Conservation (phyloP, 2,888 invertebrate species). For the Diadromus collaris region DNA sequence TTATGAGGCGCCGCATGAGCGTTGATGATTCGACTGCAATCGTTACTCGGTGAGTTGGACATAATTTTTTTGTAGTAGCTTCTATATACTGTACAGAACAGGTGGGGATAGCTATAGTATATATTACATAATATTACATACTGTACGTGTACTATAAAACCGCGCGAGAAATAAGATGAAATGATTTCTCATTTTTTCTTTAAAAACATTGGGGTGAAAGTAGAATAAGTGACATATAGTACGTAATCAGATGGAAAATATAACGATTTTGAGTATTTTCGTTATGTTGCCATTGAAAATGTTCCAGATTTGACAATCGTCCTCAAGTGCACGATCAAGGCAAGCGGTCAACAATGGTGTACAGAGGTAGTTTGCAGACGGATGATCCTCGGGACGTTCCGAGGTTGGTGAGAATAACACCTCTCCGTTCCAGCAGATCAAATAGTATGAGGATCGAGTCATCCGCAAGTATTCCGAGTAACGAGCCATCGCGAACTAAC, state of each 20-base stretch:
- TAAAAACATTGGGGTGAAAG: too few relatives aligned
- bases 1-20: conserved; percentile 4
- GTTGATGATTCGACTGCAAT: conserved; percentile 2
- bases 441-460: conserved; percentile 27
- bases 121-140: too few relatives aligned
- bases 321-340: not conserved
- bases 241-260: too few relatives aligned
- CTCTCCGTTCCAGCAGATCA: conserved; percentile 70
- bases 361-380: conserved; percentile 75
- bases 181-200: too few relatives aligned
- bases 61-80: not conserved
- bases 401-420: conserved; percentile 74
- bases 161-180: too few relatives aligned
- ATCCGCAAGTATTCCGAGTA: conserved; percentile 13
- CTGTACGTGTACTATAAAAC: too few relatives aligned
- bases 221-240: too few relatives aligned
- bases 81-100: not conserved
- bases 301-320: conserved; percentile 8
- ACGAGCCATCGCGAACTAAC: conserved; percentile 23
- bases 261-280: too few relatives aligned
- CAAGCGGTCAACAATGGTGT: conserved; percentile 70
- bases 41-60: conserved; percentile 16
- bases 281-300: not conserved
- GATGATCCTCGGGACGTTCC: conserved; percentile 75
- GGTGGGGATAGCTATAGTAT: too few relatives aligned